Evolutionary conservation across 2,888 invertebrate genomes (phyloP).

Genomic region (Sarcophaga rosellei): DNA sequence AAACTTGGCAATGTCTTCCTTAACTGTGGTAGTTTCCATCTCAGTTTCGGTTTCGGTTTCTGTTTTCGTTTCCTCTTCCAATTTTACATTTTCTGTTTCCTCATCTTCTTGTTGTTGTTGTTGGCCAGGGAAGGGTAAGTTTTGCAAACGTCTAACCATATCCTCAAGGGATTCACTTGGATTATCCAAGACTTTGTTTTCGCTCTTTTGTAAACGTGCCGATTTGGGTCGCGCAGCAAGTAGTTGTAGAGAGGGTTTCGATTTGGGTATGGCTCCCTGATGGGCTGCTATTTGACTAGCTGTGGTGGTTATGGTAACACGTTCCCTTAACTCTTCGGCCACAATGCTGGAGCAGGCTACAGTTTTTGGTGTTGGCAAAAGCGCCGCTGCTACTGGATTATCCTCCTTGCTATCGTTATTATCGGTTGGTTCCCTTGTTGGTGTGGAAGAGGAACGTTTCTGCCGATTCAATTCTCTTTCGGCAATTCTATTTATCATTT

Average conservation of each 20-base stretch:
- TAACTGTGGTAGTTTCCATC: slow-evolving; percentile 10
- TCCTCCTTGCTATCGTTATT: slow-evolving; percentile 57
- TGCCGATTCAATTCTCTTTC: slow-evolving; percentile 75
- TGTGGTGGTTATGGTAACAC: slow-evolving; percentile 75
- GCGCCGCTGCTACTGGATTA: slow-evolving; percentile 34
- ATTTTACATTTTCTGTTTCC: neutral
- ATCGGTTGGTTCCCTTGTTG: slow-evolving; percentile 61
- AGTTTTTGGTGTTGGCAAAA: slow-evolving; percentile 71
- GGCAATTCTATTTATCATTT: slow-evolving; percentile 77
- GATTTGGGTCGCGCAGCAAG: slow-evolving; percentile 72
- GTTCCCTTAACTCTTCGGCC: slow-evolving; percentile 72
- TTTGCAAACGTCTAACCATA: slow-evolving; percentile 77
- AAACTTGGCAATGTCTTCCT: slow-evolving; percentile 17
- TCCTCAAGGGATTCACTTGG: slow-evolving; percentile 72
- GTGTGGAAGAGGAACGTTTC: slow-evolving; percentile 62
- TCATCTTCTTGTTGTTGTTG: neutral
- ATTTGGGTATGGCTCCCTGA: slow-evolving; percentile 71
- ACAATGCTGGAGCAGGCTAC: slow-evolving; percentile 75
- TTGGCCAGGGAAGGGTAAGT: slow-evolving; percentile 74
- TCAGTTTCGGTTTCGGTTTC: slow-evolving; percentile 4
- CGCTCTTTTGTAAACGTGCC: slow-evolving; percentile 47
- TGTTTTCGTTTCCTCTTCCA: neutral
- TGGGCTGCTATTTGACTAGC: slow-evolving; percentile 75
- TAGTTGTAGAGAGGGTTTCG: slow-evolving; percentile 73
- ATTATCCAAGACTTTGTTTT: slow-evolving; percentile 36